Percentiles rank a stretch among this genome's conserved stretches.
Conservation (phyloP, 2,888 invertebrate species). For the Melanotus villosus region DNA sequence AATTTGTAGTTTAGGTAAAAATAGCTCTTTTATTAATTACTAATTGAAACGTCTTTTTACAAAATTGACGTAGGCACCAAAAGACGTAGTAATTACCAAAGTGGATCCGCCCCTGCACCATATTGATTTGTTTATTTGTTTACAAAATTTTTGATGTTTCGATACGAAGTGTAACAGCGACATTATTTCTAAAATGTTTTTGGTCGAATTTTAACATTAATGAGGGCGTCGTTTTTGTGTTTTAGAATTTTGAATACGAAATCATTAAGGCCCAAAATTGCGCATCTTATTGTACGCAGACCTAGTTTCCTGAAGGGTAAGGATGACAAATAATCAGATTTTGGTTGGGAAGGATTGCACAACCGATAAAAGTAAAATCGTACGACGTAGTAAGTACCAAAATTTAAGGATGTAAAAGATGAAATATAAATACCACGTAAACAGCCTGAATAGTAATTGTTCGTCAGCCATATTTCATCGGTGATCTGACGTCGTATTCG, state of each 20-base stretch:
- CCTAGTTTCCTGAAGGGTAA: neutral
- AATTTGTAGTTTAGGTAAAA: too few relatives aligned
- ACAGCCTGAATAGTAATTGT: slow-evolving; percentile 9
- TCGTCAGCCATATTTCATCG: slow-evolving; percentile 39
- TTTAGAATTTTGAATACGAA: too few relatives aligned
- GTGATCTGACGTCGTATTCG: slow-evolving; percentile 19
- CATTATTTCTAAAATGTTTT: too few relatives aligned
- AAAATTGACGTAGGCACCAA: neutral
- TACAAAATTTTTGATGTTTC: too few relatives aligned
- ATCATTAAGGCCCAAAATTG: neutral
- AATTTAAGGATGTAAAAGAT: neutral
- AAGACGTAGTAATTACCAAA: neutral
- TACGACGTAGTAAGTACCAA: neutral
- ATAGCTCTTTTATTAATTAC: too few relatives aligned
- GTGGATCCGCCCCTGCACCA: slow-evolving; percentile 28
- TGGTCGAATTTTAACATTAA: too few relatives aligned
- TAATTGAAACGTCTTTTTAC: too few relatives aligned
- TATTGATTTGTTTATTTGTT: slow-evolving; percentile 29
- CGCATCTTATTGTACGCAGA: slow-evolving; percentile 4
- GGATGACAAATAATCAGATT: neutral
- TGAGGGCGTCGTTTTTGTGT: too few relatives aligned
- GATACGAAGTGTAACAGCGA: too few relatives aligned
- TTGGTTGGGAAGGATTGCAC: slow-evolving; percentile 12
- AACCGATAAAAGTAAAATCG: neutral
- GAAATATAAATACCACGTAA: slow-evolving; percentile 33